phyloP scores from a whole-genome alignment of 2,888 invertebrate genomes.

The Drosophila kanekoi region DNA sequence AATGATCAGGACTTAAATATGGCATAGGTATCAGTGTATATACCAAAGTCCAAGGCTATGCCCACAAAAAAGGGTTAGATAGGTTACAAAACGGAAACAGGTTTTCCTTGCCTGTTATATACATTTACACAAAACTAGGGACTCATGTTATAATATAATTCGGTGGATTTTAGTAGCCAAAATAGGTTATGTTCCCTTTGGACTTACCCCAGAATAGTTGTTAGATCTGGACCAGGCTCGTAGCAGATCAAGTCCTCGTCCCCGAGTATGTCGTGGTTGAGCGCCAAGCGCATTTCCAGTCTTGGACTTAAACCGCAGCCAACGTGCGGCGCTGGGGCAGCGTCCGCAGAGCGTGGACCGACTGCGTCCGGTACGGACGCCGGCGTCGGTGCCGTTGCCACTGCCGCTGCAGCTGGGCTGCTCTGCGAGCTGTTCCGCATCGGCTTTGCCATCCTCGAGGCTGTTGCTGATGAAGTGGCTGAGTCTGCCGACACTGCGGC shows the following conservation, averaged over 20 bases:
- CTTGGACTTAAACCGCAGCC: conserved; percentile 87
- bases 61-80: too few relatives aligned
- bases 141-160: too few relatives aligned
- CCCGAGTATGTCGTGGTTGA: conserved; percentile 87
- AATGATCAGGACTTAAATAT: too few relatives aligned
- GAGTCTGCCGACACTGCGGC: conserved; percentile 77
- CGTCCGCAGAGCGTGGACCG: conserved; percentile 57
- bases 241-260: conserved; percentile 86
- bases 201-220: conserved; percentile 85
- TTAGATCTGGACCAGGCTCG: conserved; percentile 86
- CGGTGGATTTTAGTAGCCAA: too few relatives aligned
- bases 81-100: too few relatives aligned
- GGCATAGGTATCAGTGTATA: too few relatives aligned
- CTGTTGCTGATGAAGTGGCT: conserved; percentile 83
- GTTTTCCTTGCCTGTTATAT: too few relatives aligned
- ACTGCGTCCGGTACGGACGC: conserved; percentile 45
- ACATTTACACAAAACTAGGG: too few relatives aligned
- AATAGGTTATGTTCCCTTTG: too few relatives aligned
- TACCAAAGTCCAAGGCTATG: too few relatives aligned
- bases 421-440: conserved; percentile 46
- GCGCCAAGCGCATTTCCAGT: conserved; percentile 88
- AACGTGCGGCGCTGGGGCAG: conserved; percentile 74
- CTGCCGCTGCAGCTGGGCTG: conserved; percentile 49
- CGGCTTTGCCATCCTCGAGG: conserved; percentile 81
- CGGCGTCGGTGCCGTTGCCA: conserved; percentile 47